Percentiles rank a stretch among this genome's conserved stretches.
Conservation (phyloP, 2,113 vertebrate species). For the Percopsis transmontana region DNA sequence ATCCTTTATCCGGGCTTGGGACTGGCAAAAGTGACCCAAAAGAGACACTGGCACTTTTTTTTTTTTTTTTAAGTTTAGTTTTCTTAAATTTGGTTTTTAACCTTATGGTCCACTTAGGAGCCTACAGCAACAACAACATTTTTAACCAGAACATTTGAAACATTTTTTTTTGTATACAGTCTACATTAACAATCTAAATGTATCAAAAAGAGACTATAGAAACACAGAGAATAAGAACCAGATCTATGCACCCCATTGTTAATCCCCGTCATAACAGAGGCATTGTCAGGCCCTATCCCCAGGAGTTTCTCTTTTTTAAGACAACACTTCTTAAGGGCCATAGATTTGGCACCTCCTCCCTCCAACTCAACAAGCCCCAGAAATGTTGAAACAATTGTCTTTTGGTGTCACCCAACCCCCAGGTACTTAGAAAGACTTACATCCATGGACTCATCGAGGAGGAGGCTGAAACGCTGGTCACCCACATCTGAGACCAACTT, state of each 20-base stretch:
- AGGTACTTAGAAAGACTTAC: slow-evolving; percentile 17
- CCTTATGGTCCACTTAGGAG: too few species aligned
- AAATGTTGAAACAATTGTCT: slow-evolving; percentile 34
- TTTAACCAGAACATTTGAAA: too few species aligned
- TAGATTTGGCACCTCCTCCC: slow-evolving; percentile 29
- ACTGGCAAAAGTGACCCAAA: too few species aligned
- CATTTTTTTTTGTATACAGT: too few species aligned
- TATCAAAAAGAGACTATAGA: too few species aligned
- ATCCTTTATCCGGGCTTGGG: too few species aligned
- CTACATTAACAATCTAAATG: too few species aligned
- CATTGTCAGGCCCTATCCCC: slow-evolving; percentile 28
- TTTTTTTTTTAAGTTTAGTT: too few species aligned
- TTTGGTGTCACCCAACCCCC: slow-evolving; percentile 20
- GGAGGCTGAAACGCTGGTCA: slow-evolving; percentile 11
- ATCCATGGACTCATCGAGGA: slow-evolving; percentile 15
- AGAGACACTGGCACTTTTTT: too few species aligned
- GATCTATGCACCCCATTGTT: slow-evolving; percentile 8
- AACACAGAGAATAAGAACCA: slow-evolving; percentile 3
- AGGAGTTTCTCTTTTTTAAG: slow-evolving; percentile 12
- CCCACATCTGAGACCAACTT: neutral
- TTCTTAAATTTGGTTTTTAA: too few species aligned
- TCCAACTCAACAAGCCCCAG: slow-evolving; percentile 40
- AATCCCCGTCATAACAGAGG: neutral
- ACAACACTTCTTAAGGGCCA: slow-evolving; percentile 21
- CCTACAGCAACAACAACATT: too few species aligned